Conservation (phyloP, 2,888 invertebrate species). For the Malachius bipustulatus region DNA sequence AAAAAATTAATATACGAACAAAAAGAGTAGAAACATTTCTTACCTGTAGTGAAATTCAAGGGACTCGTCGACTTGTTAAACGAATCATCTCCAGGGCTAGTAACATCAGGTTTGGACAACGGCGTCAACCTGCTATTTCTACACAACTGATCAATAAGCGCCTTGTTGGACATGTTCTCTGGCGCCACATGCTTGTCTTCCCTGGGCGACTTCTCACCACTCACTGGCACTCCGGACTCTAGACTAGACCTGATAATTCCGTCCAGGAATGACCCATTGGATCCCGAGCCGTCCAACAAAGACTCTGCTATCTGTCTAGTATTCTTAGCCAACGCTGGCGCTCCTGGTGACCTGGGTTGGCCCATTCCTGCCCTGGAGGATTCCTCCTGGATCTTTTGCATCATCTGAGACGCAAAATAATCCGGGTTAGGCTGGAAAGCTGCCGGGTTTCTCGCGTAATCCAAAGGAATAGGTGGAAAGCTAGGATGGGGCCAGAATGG, state of each 20-base stretch:
- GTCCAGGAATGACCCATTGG: conserved; percentile 69
- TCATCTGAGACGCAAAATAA: conserved; percentile 67
- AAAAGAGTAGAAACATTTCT: conserved; percentile 7
- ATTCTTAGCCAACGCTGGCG: conserved; percentile 34
- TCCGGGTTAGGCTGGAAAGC: conserved; percentile 45
- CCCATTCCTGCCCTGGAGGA: conserved; percentile 39
- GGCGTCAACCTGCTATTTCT: conserved; percentile 47
- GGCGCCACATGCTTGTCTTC: conserved; percentile 40
- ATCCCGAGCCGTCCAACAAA: conserved; percentile 50
- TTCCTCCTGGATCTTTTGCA: conserved; percentile 67
- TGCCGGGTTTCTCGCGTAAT: conserved; percentile 35
- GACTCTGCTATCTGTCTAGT: conserved; percentile 51
- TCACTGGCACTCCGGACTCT: conserved; percentile 50
- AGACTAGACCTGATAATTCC: conserved; percentile 74
- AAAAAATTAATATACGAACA: no score
- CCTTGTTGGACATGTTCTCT: conserved; percentile 47
- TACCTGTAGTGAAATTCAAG: conserved; percentile 29
- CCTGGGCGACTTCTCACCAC: conserved; percentile 40
- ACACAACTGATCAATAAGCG: conserved; percentile 54
- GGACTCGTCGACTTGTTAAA: conserved; percentile 32
- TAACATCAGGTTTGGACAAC: conserved; percentile 34
- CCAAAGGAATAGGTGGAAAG: conserved; percentile 44
- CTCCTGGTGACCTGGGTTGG: conserved; percentile 17
- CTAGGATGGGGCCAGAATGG: conserved; percentile 65
- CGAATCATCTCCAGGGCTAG: conserved; percentile 42